Conservation (phyloP, 2,113 vertebrate genomes). For the Phalacrocorax pelagicus region DNA sequence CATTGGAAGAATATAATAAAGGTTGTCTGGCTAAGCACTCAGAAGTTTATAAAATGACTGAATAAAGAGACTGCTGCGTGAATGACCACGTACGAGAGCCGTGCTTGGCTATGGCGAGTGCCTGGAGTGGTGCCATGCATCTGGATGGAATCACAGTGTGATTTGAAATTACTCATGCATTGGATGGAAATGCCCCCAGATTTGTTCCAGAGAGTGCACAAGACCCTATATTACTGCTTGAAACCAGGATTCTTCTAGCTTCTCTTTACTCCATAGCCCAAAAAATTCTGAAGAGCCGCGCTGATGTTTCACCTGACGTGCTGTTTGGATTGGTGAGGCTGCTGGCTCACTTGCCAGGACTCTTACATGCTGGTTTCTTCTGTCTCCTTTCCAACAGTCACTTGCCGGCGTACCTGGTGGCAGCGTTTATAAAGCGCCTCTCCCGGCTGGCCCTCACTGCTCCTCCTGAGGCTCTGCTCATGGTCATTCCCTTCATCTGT, state of each 20-base stretch:
- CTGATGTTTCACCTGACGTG: fast-evolving
- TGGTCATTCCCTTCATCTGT: slow-evolving; percentile 90
- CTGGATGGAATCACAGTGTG: neutral
- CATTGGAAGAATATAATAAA: neutral
- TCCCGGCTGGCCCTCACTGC: slow-evolving; percentile 87
- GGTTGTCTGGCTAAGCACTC: neutral
- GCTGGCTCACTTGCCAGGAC: neutral
- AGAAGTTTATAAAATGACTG: neutral
- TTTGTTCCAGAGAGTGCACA: neutral
- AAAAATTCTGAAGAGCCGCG: neutral
- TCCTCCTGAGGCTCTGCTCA: slow-evolving; percentile 85
- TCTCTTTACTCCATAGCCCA: neutral
- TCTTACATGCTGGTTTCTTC: neutral
- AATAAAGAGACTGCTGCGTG: neutral
- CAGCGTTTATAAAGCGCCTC: slow-evolving; percentile 91
- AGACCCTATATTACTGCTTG: neutral
- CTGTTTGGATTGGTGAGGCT: neutral
- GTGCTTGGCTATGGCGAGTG: neutral
- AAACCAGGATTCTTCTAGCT: neutral
- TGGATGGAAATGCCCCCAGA: neutral
- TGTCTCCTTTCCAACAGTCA: slow-evolving; percentile 75
- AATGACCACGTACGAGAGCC: neutral
- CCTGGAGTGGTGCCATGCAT: neutral
- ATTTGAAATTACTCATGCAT: neutral
- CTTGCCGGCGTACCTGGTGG: slow-evolving; percentile 90